These are phyloP conservation scores for Sebastiscus albofasciatus DNA, from an alignment of 2,797 vertebrate species.

Conservation along the genomic window DNA sequence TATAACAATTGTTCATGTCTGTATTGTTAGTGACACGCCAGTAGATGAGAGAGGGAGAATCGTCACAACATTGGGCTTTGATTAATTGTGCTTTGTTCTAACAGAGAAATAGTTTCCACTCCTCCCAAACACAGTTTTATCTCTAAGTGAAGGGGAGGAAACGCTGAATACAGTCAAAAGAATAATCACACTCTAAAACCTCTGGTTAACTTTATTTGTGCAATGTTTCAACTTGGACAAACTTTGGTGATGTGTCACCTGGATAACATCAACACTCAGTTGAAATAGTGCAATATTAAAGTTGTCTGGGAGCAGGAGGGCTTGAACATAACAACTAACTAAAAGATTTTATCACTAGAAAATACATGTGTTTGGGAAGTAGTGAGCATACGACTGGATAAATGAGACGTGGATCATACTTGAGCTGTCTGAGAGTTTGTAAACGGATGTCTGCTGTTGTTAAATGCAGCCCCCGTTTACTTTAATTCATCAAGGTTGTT, in stretches of 20 bases:
- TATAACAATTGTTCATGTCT: constrained; percentile 24
- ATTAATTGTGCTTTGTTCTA: constrained; percentile 40
- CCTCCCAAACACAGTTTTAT: constrained; percentile 24
- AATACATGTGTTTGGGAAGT: neutral
- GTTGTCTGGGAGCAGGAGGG: neutral
- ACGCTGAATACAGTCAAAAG: constrained; percentile 25
- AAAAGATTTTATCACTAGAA: neutral
- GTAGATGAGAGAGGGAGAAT: constrained; percentile 22
- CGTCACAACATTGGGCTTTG: constrained; percentile 34
- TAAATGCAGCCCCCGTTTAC: neutral
- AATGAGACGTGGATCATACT: neutral
- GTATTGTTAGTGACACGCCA: constrained; percentile 12
- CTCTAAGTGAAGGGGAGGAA: neutral
- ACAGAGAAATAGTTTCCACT: constrained; percentile 27
- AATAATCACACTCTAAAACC: constrained; percentile 25
- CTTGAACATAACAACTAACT: neutral
- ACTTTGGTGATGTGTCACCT: constrained; percentile 14
- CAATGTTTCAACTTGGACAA: constrained; percentile 3
- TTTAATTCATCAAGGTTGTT: neutral
- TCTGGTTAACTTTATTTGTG: constrained; percentile 21
- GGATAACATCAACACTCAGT: constrained; percentile 3
- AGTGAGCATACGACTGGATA: neutral
- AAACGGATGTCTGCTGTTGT: neutral
- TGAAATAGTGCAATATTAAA: constrained; percentile 12
- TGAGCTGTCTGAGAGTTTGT: neutral